Evolutionary conservation across 2,113 vertebrate genomes (phyloP).

Genomic region (Trinectes maculatus): DNA sequence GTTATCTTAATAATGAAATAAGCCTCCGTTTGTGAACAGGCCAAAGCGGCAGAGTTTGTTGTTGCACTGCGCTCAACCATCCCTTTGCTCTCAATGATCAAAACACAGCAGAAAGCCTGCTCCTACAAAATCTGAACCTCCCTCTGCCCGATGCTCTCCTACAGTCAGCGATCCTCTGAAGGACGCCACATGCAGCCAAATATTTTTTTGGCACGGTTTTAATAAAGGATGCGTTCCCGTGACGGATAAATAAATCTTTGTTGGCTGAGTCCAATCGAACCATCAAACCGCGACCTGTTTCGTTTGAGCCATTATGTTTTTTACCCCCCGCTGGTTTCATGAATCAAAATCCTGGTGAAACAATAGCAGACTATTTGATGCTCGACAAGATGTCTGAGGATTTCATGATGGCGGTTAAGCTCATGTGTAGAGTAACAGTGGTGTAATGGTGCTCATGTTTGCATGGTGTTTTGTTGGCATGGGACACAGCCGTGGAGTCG

Average conservation of each 20-base stretch:
- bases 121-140: neutral
- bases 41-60: slow-evolving; percentile 13
- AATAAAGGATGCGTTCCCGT: slow-evolving; percentile 25
- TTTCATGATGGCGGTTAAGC: slow-evolving; percentile 10
- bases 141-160: neutral
- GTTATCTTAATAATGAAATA: slow-evolving; percentile 40
- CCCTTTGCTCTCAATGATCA: slow-evolving; percentile 13
- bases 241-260: neutral
- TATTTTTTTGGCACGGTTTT: slow-evolving; percentile 23
- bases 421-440: slow-evolving; percentile 13
- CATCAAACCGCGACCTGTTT: neutral
- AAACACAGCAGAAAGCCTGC: neutral
- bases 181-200: neutral
- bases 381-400: slow-evolving; percentile 24
- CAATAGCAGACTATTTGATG: slow-evolving; percentile 22
- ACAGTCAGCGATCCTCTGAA: neutral
- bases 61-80: slow-evolving; percentile 10
- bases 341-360: slow-evolving; percentile 35
- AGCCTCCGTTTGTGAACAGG: slow-evolving; percentile 23
- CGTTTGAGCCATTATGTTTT: slow-evolving; percentile 1
- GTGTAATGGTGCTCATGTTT: slow-evolving; percentile 3
- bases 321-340: neutral
- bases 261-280: slow-evolving; percentile 10
- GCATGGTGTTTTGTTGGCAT: slow-evolving; percentile 13
- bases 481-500: neutral